These are phyloP conservation scores for Pseudomyrmex flavicornis DNA, from an alignment of 1,140 invertebrate genomes.

Conservation along the genomic window DNA sequence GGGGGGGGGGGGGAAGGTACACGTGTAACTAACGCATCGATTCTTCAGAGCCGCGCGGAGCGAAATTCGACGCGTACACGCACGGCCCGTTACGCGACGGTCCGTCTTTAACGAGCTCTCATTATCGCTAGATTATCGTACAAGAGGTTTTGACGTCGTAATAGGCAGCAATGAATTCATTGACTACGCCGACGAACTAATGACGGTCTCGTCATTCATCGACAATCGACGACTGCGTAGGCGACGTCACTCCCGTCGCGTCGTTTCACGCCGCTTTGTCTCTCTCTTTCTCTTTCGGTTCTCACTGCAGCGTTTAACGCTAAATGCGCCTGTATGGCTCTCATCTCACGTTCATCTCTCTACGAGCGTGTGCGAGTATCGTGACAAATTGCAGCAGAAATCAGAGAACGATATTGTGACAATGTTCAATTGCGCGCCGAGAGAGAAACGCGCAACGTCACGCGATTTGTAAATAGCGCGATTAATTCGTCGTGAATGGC, in stretches of 20 bases:
- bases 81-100: constrained; percentile 64
- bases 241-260: background rate
- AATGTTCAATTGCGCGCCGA: background rate
- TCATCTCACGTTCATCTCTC: constrained; percentile 51
- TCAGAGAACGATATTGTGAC: background rate
- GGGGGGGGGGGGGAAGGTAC: no score
- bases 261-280: constrained; percentile 12
- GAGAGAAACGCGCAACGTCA: background rate
- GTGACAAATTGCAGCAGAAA: background rate
- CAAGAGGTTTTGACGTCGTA: constrained; percentile 78
- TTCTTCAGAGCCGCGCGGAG: constrained; percentile 35
- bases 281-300: constrained; percentile 4
- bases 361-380: background rate
- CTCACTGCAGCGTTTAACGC: constrained; percentile 38
- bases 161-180: constrained; percentile 79
- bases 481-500: constrained; percentile 1
- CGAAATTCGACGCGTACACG: constrained; percentile 8
- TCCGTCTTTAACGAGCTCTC: constrained; percentile 77
- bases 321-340: constrained; percentile 8
- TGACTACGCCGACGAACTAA: constrained; percentile 78
- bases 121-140: constrained; percentile 82
- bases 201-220: constrained; percentile 75
- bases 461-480: background rate
- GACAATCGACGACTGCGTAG: constrained; percentile 70
- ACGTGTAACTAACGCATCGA: constrained; percentile 65